Base-by-base conservation (phyloP, 2,888 invertebrate species). In the Deroplatys truncata region DNA sequence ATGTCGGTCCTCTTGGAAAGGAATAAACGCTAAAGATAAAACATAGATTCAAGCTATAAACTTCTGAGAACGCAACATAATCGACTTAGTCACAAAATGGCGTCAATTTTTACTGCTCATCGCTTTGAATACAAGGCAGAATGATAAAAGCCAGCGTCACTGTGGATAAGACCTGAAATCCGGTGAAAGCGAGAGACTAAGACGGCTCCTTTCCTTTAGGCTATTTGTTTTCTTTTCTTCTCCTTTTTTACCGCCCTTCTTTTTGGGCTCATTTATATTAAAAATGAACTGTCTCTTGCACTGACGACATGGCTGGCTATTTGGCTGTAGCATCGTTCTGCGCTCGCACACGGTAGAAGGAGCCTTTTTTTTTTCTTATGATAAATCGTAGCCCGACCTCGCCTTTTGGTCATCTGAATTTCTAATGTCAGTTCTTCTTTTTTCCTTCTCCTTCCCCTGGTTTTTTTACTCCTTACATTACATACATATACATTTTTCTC, bases 341-440 rank as follows among this genome's bases (percentile, higher is more conserved):
- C 72, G 16, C 84, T 28, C 84, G 89, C 84, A 86, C 86, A 28
- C 82, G 56, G 87, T 87, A 87, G n/a, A 72, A 56, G 56, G 15
- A 49, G 49, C 49, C 10, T 89, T 89, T 86, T 72, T 85, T 87
- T 29, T 89, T 89, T 83, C 28, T 90, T 88, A 84, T 90, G 90
- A 90, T 90, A 90, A 89, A 90, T 90, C 90, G 90, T 84, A 82
- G 87, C 83, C 28, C 86, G 88, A 92, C 92, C 92, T 92, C 92
- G 92, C 92, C 92, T 91, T 92, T 91, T 92, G 93, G 93, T 93
- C 93, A 93, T 93, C 93, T 93, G 93, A 93, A 93, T 93, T 93
- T 93, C 93, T 93, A 93, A 93, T 93, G 93, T 90, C 90, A 84
- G 86, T 89, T 72, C 83, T 35, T n/a, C 35, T 82, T 82, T 31